Evolutionary conservation across 2,888 invertebrate genomes (phyloP), one percentile per base, ranked within the genome.

Genomic region (Eremobia ochroleuca): DNA sequence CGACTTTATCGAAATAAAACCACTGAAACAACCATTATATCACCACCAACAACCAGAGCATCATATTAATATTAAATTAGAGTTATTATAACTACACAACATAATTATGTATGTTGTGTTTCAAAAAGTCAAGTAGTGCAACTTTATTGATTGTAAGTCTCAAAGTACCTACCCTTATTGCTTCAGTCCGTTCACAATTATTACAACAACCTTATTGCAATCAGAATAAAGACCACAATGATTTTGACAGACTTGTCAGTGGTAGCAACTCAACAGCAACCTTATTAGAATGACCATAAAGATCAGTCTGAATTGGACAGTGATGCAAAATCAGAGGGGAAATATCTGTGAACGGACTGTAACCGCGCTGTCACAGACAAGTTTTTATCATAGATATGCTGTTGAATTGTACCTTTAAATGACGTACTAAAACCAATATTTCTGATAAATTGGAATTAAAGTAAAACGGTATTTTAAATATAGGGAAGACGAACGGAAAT

Each of bases 1-100:
- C 92, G 90, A 94, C 89, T 92, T 90, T 92, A 93, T 93, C 88
- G 85, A 91, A 95, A 95, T 95, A 96, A 95, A 96, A 93, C 87
- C 85, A 92, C 89, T 87, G 15, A 34, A 34, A 25, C 25, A 25
- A 62, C 21, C 62, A 34, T 25, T 62, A 8, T 25, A 25, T 8
- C 13, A 34, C 13, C 34, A 62, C 21, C 11, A 34, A 11, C 13
- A 31, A 34, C 9, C 28, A 59, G 28, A 28, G 13, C 2, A 55
- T 9, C 52, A 52, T 25, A 46, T 46, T 46, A 46, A 46, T 52
- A 25, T 25, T 2, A 21, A 52, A 52, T 9, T 52, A 52, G 25
- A 21, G 49, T 2, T 21, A 21, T 9, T 52, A 25, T 3, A 52
- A 25, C 25, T 25, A 25, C 52, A 52, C 25, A 8, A 11, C 52